Evolutionary conservation across 2,113 vertebrate genomes (phyloP), one percentile per base, ranked within the genome.

Genomic region (Oreochromis tanganicae): DNA sequence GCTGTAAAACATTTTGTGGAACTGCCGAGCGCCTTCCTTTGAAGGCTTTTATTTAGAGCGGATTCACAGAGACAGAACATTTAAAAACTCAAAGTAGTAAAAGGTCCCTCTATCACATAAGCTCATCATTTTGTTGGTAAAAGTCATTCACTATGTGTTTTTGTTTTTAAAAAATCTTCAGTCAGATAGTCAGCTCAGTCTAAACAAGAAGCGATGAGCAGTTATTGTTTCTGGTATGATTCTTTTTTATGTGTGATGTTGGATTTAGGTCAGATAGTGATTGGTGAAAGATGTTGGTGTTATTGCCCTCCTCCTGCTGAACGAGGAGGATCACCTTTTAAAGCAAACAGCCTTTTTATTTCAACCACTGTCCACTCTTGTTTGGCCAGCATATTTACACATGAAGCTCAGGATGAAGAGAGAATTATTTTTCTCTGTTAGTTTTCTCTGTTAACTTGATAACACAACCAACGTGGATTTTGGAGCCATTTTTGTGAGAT

Each of bases 31-130:
- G 0, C 38, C 14, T 73, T 43, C 21, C 21, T 73, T 46, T 1
- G 4, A 75, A 93, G 6, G 88, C 86, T 90, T 66, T 94, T 92
- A 91, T 87, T 88, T 88, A 63, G 75, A 92, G 88, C 86, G 41
- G 84, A 88, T 85, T 81, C 68, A 56, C 12, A 21, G 71, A 24
- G 14, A 19, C 14, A 55, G 27, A 50, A 36, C 56, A 34, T 84
- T 84, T 81, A 75, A 59, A 38, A 87, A 73, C 71, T 80, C 88
- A 87, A 63, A 93, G 71, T 78, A 73, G 61, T 43, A 4, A 84
- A 83, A 90, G 55, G 82, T 86, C 34, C 81, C 29, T 88, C 63
- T 29, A 78, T 91, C 80, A 90, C 90, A 91, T 36, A 85, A 34
- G 78, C 73, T 71, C 56, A 82, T 88, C 12, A 29, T 17, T 43